These are phyloP conservation scores for Nicator chloris DNA, from an alignment of 2,113 vertebrate genomes.

Conservation along the genomic window DNA sequence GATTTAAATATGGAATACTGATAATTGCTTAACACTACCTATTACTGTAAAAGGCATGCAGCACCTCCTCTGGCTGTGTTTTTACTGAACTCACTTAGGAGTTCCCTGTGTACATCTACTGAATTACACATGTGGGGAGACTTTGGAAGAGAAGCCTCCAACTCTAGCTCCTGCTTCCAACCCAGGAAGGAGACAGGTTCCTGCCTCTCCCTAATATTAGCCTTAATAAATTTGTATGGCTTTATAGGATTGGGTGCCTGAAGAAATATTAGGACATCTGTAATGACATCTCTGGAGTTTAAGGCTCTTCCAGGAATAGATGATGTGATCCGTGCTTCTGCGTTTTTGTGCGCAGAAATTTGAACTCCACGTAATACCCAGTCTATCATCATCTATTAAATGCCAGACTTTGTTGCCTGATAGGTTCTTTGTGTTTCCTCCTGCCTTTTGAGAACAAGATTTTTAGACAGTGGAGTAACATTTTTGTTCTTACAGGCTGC, in stretches of 20 bases:
- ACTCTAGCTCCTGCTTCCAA: not conserved
- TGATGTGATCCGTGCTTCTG: not conserved
- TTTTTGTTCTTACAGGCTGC: constrained; percentile 43
- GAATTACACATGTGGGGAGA: not conserved
- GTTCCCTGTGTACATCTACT: not conserved
- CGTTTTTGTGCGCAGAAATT: not conserved
- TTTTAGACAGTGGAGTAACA: not conserved
- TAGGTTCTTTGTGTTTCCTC: not conserved
- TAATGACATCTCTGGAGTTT: not conserved
- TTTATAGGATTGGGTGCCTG: not conserved
- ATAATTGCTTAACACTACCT: not conserved
- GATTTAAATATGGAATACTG: not conserved
- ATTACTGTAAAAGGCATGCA: not conserved
- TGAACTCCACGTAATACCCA: not conserved
- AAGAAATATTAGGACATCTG: not conserved
- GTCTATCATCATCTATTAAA: not conserved
- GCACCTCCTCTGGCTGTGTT: not conserved
- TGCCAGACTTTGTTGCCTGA: not conserved
- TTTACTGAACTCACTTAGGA: not conserved
- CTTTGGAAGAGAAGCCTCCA: not conserved
- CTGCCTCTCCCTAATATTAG: not conserved
- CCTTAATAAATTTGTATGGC: not conserved
- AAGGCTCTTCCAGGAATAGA: not conserved
- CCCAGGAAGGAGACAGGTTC: not conserved
- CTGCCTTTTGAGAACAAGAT: not conserved